A percentile compares a stretch with the other conserved stretches of the same genome.
Evolutionary conservation across 1,140 invertebrate genomes (phyloP).

Genomic region (Leptestheria dahalacensis): DNA sequence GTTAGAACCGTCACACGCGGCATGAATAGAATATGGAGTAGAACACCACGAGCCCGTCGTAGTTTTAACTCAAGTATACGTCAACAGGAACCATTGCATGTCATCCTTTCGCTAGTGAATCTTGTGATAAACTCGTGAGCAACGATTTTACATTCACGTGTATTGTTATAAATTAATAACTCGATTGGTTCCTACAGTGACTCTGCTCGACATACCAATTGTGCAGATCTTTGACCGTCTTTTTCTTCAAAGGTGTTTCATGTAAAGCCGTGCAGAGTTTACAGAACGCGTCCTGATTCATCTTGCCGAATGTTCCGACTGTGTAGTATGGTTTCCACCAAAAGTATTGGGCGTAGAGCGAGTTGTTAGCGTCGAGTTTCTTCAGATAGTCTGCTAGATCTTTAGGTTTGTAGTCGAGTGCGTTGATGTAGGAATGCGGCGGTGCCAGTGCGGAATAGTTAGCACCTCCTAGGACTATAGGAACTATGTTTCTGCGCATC

Average conservation of each 20-base stretch:
- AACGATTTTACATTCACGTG: too few relatives aligned
- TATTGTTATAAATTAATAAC: too few relatives aligned
- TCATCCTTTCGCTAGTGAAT: too few relatives aligned
- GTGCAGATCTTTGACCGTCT: not conserved
- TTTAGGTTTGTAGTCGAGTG: conserved; percentile 30
- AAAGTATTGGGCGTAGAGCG: conserved; percentile 29
- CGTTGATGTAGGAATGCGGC: conserved; percentile 33
- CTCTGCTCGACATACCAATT: conserved; percentile 8
- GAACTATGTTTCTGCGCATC: conserved; percentile 24
- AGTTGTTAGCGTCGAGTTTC: conserved; percentile 27
- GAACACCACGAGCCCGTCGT: too few relatives aligned
- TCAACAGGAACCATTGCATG: too few relatives aligned
- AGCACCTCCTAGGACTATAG: conserved; percentile 36
- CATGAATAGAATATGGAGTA: too few relatives aligned
- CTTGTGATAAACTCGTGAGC: too few relatives aligned
- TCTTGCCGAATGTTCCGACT: not conserved
- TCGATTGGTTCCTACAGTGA: not conserved
- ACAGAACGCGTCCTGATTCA: conserved; percentile 9
- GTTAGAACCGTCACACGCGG: too few relatives aligned
- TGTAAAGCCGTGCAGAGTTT: conserved; percentile 11
- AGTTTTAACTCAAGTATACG: too few relatives aligned
- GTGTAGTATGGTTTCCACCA: conserved; percentile 22
- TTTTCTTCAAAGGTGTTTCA: not conserved
- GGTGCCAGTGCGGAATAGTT: conserved; percentile 32
- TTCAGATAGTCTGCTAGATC: conserved; percentile 28